Evolutionary conservation across 2,113 vertebrate species (phyloP).

Genomic region (Ciconia boyciana): DNA sequence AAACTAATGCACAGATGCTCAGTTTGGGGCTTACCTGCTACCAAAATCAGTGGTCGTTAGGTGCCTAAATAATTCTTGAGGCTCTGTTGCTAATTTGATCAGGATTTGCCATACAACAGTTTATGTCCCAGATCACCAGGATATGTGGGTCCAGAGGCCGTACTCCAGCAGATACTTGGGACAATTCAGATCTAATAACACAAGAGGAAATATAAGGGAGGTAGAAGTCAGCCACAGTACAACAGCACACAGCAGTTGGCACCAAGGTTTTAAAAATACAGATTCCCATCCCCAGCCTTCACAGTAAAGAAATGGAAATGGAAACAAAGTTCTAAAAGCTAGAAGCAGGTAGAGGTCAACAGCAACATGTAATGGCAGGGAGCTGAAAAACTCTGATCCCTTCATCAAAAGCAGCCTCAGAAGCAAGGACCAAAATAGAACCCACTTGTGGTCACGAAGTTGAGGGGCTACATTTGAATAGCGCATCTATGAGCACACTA

Average conservation of each 20-base stretch:
- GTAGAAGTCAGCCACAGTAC: background rate
- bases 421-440: slow-evolving; percentile 53
- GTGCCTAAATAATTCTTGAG: background rate
- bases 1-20: background rate
- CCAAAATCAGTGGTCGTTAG: background rate
- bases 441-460: slow-evolving; percentile 4
- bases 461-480: slow-evolving; percentile 46
- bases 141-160: background rate
- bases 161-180: background rate
- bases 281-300: background rate
- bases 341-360: slow-evolving; percentile 50
- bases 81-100: background rate
- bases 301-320: slow-evolving; percentile 49
- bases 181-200: background rate
- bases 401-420: slow-evolving; percentile 52
- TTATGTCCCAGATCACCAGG: background rate
- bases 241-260: slow-evolving; percentile 30
- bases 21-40: background rate
- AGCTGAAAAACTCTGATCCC: slow-evolving; percentile 60
- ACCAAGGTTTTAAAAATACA: slow-evolving; percentile 43
- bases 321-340: slow-evolving; percentile 59
- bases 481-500: background rate
- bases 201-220: background rate
- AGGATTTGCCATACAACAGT: background rate
- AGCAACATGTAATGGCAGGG: slow-evolving; percentile 52